These are phyloP conservation scores for Fissipunctia ypsillon DNA, from an alignment of 2,888 invertebrate species.

Conservation along the genomic window DNA sequence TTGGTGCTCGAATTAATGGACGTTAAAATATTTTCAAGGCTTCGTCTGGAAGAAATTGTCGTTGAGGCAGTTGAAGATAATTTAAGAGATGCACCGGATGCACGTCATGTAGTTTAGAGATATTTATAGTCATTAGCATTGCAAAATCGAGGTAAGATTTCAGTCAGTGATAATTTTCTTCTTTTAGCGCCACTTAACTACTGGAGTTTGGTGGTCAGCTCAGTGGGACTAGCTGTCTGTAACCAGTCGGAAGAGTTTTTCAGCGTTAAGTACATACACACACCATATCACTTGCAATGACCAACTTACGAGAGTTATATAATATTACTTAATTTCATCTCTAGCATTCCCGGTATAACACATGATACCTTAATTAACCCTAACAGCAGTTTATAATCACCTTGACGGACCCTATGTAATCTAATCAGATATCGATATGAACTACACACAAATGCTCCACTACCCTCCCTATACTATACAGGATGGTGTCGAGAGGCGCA, in stretches of 20 bases:
- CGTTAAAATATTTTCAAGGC: neutral
- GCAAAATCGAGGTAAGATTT: neutral
- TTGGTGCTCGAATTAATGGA: slow-evolving; percentile 25
- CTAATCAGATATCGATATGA: slow-evolving; percentile 28
- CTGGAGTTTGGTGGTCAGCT: neutral
- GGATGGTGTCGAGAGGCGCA: slow-evolving; percentile 59
- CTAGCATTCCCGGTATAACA: neutral
- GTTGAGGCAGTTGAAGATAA: neutral
- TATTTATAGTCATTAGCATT: neutral
- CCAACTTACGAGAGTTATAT: neutral
- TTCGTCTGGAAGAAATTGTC: neutral
- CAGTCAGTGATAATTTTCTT: neutral
- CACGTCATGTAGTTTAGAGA: neutral
- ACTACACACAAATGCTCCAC: slow-evolving; percentile 13
- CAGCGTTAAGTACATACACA: neutral
- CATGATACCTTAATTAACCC: slow-evolving; percentile 15
- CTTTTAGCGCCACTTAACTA: neutral
- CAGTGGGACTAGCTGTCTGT: neutral
- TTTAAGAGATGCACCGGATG: neutral
- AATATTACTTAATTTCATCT: neutral
- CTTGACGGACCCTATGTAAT: slow-evolving; percentile 1
- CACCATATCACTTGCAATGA: too few species aligned
- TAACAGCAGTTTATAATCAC: neutral
- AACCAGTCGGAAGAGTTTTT: neutral
- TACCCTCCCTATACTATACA: slow-evolving; percentile 32